Conservation (phyloP, 2,797 vertebrate genomes). For the Mycteria americana region DNA sequence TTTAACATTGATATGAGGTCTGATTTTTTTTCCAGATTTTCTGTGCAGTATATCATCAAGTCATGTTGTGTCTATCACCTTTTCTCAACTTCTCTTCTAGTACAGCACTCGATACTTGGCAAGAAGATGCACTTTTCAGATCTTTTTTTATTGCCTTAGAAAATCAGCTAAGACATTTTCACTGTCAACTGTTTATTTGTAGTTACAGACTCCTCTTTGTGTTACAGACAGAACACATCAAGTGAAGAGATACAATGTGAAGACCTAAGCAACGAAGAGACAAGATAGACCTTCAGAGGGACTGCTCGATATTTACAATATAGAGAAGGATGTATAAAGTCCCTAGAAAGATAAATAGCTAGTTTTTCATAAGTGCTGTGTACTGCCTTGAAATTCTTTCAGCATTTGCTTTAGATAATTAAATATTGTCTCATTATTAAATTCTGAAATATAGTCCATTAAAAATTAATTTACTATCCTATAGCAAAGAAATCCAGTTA, state of each 20-base stretch:
- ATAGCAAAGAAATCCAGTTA: background rate
- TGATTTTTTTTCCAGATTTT: background rate
- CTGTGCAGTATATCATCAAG: background rate
- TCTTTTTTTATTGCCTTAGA: background rate
- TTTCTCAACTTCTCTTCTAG: background rate
- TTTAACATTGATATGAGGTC: background rate
- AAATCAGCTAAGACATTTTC: background rate
- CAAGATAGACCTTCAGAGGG: background rate
- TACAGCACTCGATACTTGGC: background rate
- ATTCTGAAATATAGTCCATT: constrained; percentile 4
- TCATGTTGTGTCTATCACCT: background rate
- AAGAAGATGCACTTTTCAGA: background rate
- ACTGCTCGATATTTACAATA: background rate
- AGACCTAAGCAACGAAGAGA: background rate
- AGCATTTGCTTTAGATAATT: constrained; percentile 3
- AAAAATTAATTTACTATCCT: constrained; percentile 27
- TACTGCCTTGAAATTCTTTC: background rate
- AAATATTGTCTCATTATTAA: constrained; percentile 7
- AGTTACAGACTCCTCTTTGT: background rate
- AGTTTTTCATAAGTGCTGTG: background rate
- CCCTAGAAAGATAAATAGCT: background rate
- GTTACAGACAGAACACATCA: background rate
- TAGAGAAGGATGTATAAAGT: background rate
- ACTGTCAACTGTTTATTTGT: background rate
- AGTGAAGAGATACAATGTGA: background rate